Base-by-base conservation (phyloP, 2,888 invertebrate species). In the Perithous albicinctus region DNA sequence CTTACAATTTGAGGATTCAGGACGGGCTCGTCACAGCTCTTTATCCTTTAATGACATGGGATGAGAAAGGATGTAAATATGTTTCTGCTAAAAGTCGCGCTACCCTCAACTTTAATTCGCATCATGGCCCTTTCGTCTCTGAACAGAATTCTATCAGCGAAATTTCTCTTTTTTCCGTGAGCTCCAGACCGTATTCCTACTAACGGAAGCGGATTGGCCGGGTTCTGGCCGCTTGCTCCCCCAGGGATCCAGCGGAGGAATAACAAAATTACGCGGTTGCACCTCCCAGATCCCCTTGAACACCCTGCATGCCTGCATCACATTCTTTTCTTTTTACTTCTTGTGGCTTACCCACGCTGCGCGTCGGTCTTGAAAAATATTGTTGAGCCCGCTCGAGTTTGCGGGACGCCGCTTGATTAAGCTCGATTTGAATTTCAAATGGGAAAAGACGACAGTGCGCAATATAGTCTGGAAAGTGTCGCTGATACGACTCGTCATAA, bases 231-330 rank as follows among this genome's bases (percentile, higher is more conserved):
- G 51, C 51, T 69, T 35, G 35, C 7, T 35, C 51, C 69, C 69
- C 23, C n/a, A 26, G 56, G 43, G 56, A 43, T 29, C 29, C 10
- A 35, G 20, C 20, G 23, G 20, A 12, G 32, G 29, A 43, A 59
- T 70, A 56, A 59, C 70, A 59, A 70, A 70, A 59, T 70, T 59
- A 70, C 20, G n/a, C 8, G 43, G 56, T 59, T 41, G 54, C 70
- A 41, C 70, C 41, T 46, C 23, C 29, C 56, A 6, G 26, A 59
- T 70, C 70, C 29, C 12, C 70, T 59, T 15, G 41, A 43, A 26
- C 15, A n/a, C 10, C 20, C 41, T 20, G 38, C 35, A 35, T 35
- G 41, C 10, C n/a, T 41, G 12, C 41, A 41, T 12, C 38, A 15
- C 38, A n/a, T 51, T 69, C 15, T 67, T 51, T 67, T 51, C 29